Conservation (phyloP, 2,888 invertebrate genomes). For the Ypsolopha scabrella region DNA sequence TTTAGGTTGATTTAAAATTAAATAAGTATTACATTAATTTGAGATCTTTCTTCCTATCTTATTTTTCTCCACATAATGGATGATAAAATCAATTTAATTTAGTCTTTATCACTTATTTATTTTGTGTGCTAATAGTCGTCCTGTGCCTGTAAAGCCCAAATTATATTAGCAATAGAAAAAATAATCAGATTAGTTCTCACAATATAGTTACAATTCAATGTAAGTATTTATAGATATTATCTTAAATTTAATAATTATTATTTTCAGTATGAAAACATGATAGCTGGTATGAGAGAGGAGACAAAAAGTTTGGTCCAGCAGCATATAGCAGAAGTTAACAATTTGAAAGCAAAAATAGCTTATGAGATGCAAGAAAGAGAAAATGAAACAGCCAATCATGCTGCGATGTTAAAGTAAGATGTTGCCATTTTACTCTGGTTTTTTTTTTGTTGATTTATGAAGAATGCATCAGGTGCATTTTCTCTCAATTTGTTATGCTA, state of each 20-base stretch:
- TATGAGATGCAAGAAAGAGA: conserved; percentile 85
- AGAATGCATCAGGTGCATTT: too few species aligned
- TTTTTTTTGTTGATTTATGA: too few species aligned
- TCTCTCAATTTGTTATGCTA: neutral
- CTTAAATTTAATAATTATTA: neutral
- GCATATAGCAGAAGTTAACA: conserved; percentile 72
- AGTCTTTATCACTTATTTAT: too few species aligned
- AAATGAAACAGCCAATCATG: conserved; percentile 82
- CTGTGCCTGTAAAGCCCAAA: neutral
- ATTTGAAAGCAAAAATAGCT: conserved; percentile 78
- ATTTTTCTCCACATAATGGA: neutral
- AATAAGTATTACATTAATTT: too few species aligned
- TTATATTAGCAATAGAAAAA: neutral
- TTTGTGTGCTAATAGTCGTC: too few species aligned
- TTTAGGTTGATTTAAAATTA: too few species aligned
- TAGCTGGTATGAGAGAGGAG: conserved; percentile 71
- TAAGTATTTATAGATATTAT: neutral
- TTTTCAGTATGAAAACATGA: conserved; percentile 70
- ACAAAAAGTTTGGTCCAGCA: conserved; percentile 68
- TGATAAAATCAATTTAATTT: neutral
- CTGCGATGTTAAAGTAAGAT: conserved; percentile 77
- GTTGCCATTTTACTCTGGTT: neutral
- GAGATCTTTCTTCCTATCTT: too few species aligned
- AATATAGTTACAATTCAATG: neutral
- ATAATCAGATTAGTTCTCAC: neutral